Evolutionary conservation across 1,140 invertebrate genomes (phyloP).

Genomic region (Manduca sexta): DNA sequence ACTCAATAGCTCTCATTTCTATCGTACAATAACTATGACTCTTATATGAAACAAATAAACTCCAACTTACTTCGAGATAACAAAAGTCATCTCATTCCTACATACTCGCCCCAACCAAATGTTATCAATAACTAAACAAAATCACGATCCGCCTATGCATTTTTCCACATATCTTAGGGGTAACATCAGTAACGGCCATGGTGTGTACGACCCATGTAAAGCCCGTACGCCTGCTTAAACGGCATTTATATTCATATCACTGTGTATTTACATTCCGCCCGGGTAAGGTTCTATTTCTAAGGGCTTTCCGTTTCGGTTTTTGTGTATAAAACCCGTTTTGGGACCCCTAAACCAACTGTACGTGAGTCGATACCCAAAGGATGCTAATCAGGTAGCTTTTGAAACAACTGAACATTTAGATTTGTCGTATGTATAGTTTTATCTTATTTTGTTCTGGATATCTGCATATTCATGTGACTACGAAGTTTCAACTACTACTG

Average conservation of each 20-base stretch:
- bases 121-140: too few species aligned
- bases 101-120: too few species aligned
- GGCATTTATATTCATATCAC: constrained; percentile 50
- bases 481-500: too few species aligned
- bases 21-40: too few species aligned
- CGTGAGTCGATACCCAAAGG: constrained; percentile 10
- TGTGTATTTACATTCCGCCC: constrained; percentile 44
- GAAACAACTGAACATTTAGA: background rate
- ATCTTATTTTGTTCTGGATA: background rate
- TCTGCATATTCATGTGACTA: background rate
- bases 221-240: constrained; percentile 33
- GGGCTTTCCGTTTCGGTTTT: constrained; percentile 19
- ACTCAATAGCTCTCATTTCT: too few species aligned
- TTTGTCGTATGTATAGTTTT: background rate
- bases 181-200: background rate
- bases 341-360: constrained; percentile 6
- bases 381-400: constrained; percentile 12
- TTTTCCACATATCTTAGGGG: background rate
- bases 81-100: too few species aligned
- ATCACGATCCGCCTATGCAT: too few species aligned
- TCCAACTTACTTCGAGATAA: too few species aligned
- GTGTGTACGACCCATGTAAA: constrained; percentile 3
- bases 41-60: too few species aligned
- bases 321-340: constrained; percentile 14
- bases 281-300: constrained; percentile 24